phyloP scores from a whole-genome alignment of 2,888 invertebrate species.

The Arenicola marina region DNA sequence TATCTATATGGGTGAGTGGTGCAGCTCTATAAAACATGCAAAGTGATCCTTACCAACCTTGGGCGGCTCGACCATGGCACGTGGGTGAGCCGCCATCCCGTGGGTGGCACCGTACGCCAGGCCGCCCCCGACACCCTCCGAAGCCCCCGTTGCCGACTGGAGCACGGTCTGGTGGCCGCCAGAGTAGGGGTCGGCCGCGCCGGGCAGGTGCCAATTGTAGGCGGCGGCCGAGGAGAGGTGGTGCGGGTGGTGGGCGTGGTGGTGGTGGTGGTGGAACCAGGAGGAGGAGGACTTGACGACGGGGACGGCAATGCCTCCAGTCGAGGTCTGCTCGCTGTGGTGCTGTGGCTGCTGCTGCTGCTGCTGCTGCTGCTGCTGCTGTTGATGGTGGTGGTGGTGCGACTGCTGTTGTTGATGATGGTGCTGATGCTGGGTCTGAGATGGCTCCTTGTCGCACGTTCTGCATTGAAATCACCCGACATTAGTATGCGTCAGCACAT shows the following conservation, averaged over 20 bases:
- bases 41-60: slow-evolving; percentile 12
- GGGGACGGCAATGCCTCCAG: slow-evolving; percentile 25
- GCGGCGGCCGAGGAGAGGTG: slow-evolving; percentile 38
- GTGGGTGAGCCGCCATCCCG: slow-evolving; percentile 1
- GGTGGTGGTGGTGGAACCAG: slow-evolving; percentile 46
- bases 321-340: no score
- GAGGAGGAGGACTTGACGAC: slow-evolving; percentile 29
- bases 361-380: not conserved
- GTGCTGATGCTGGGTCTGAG: no score
- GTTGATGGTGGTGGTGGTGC: no score
- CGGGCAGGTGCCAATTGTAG: slow-evolving; percentile 38
- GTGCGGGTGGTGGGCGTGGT: slow-evolving; percentile 36
- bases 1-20: no score
- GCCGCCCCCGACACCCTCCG: no score
- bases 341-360: not conserved
- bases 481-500: no score
- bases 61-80: slow-evolving; percentile 17
- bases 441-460: no score
- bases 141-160: slow-evolving; percentile 35
- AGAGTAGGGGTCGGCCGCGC: slow-evolving; percentile 41
- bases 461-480: no score
- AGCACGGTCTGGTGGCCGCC: slow-evolving; percentile 37
- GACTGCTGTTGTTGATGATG: no score
- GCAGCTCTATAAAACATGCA: not conserved
- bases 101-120: not conserved